Evolutionary conservation across 30 jellyfish, hydroid and myxozoan genomes (phyloP), one percentile per base, ranked within the genome.

Genomic region (Pseudorhiza aurosa): DNA sequence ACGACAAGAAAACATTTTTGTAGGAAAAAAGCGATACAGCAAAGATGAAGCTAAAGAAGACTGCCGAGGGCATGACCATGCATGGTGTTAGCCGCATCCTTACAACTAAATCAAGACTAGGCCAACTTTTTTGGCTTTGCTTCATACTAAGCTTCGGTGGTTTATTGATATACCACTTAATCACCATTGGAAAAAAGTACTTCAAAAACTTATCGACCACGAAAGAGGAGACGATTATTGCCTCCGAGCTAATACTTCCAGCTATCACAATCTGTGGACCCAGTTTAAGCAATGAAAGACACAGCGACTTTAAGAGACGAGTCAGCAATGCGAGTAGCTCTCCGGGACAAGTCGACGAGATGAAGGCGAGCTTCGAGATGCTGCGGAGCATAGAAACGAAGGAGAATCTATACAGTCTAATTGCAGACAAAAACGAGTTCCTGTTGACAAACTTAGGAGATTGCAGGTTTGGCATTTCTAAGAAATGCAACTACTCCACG

Each of bases 51-150:
- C 29, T 65, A 44, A 80, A 64, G 47, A 71, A 50, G 53, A 64
- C 53, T 28, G 84, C 84, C 4, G 77, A 80, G 50, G 25, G 47
- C 21, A 69, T 53, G 0, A 80, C 91, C 29, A 35, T 80, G 82
- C 91, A 80, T 27, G 91, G 91, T 0, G 35, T 80, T 26, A 78
- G 84, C 12, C 82, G 91, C 2, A 29, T 60, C 0, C 28, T 64
- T 0, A 33, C 53, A 19, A 19, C 89, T 10, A 58, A 60, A 47
- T 50, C 86, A 18, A 60, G 37, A 31, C 24, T 46, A 21, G 21
- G 29, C 58, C 60, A 44, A 47, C 8, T 60, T 1, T 0, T 77
- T 14, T 77, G 89, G 89, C 43, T 77, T 19, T 19, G 19, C 8
- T 77, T 30, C 4, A 45, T 77, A 1, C 81, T 77, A 58, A 8